A percentile compares a stretch with the other conserved stretches of the same genome.
phyloP scores from a whole-genome alignment of 2,888 invertebrate genomes.

The Gymnosoma rotundatum region DNA sequence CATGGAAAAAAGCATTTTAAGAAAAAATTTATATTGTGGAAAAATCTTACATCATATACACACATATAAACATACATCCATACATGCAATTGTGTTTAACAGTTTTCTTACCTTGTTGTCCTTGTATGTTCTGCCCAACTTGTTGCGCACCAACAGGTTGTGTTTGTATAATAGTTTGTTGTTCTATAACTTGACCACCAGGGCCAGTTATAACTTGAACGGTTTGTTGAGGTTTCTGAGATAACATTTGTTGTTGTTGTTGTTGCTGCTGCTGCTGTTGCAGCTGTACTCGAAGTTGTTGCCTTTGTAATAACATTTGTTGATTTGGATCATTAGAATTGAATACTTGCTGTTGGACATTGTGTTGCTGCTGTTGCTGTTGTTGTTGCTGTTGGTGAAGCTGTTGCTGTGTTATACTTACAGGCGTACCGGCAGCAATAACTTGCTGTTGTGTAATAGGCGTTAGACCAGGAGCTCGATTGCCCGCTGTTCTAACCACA shows the following conservation, averaged over 20 bases:
- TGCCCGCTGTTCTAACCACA: constrained; percentile 82
- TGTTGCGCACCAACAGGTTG: constrained; percentile 72
- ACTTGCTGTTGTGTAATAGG: constrained; percentile 78
- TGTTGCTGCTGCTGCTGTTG: constrained; percentile 72
- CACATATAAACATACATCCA: too few relatives aligned
- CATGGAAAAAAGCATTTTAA: too few relatives aligned
- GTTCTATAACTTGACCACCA: constrained; percentile 75
- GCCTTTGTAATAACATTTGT: constrained; percentile 79
- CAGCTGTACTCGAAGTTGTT: constrained; percentile 80
- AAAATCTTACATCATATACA: too few relatives aligned
- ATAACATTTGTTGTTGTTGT: constrained; percentile 68
- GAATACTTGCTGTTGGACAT: constrained; percentile 74
- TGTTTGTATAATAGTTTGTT: constrained; percentile 74
- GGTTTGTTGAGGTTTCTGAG: constrained; percentile 75
- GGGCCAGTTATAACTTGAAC: constrained; percentile 78
- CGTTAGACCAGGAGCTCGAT: constrained; percentile 79
- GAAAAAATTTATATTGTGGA: too few relatives aligned
- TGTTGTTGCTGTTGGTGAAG: constrained; percentile 72
- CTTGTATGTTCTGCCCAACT: constrained; percentile 46
- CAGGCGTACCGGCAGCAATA: constrained; percentile 45
- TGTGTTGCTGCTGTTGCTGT: constrained; percentile 72
- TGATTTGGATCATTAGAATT: constrained; percentile 80
- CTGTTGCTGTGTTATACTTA: constrained; percentile 71
- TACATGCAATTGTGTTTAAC: too few relatives aligned
- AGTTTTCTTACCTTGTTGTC: constrained; percentile 57